Evolutionary conservation across 2,797 vertebrate genomes (phyloP).

Genomic region (Bucorvus abyssinicus): DNA sequence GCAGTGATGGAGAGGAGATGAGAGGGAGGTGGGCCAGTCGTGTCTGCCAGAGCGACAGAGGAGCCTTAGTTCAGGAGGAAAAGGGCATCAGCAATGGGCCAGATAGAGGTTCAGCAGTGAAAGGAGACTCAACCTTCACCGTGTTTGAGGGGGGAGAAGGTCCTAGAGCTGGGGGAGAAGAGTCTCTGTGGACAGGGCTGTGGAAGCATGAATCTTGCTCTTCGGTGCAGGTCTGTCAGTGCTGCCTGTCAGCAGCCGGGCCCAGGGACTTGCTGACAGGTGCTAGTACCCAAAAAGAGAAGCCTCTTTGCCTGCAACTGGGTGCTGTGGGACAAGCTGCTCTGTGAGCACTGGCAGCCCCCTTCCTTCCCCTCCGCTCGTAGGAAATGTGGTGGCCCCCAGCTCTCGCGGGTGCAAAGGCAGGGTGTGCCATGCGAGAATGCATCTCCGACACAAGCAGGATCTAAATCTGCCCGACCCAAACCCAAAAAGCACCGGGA

Average conservation of each 20-base stretch:
- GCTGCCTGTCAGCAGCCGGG: background rate
- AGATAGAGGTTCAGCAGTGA: background rate
- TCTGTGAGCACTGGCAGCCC: rapidly evolving
- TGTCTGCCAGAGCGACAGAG: background rate
- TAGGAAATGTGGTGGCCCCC: background rate
- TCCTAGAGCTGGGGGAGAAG: background rate
- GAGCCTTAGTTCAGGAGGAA: background rate
- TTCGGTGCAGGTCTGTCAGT: background rate
- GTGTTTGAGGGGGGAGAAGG: background rate
- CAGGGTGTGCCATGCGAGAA: rapidly evolving
- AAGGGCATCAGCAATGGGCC: background rate
- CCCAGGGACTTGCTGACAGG: background rate
- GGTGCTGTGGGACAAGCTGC: background rate
- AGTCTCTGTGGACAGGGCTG: background rate
- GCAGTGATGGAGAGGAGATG: background rate
- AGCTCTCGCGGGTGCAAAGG: background rate
- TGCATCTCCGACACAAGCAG: rapidly evolving
- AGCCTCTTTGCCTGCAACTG: background rate
- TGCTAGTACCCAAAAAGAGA: background rate
- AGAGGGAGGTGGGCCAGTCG: background rate
- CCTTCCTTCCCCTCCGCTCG: background rate
- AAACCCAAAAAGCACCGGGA: background rate
- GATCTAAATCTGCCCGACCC: background rate
- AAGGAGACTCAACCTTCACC: background rate
- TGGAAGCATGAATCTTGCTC: background rate